A percentile compares a stretch with the other conserved stretches of the same genome.
phyloP scores from a whole-genome alignment of 2,113 vertebrate species.

The Panthera uncia region DNA sequence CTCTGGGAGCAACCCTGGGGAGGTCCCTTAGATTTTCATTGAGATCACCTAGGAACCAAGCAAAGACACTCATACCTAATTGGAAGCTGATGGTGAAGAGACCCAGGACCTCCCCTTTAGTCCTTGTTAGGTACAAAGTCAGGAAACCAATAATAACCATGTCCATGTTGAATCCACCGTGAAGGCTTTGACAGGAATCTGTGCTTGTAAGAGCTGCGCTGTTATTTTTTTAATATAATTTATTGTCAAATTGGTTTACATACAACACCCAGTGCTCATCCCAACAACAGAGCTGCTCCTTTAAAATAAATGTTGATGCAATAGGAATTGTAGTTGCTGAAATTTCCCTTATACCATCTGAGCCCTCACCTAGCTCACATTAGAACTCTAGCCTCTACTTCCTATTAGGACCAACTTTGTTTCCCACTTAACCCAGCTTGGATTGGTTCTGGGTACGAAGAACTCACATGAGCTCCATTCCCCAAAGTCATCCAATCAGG shows the following conservation, averaged over 20 bases:
- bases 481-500: not conserved
- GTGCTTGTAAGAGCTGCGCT: not conserved
- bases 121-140: slow-evolving; percentile 16
- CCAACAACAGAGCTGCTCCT: not conserved
- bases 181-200: slow-evolving; percentile 19
- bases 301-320: not conserved
- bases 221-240: not conserved
- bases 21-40: slow-evolving; percentile 54
- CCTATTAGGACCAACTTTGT: not conserved
- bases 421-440: not conserved
- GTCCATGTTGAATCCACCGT: not conserved
- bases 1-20: slow-evolving; percentile 40
- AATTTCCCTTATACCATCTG: not conserved
- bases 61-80: slow-evolving; percentile 55
- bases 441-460: not conserved
- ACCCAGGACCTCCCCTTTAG: not conserved
- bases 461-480: not conserved
- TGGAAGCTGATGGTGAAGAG: not conserved
- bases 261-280: too few species aligned
- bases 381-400: not conserved
- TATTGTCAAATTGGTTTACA: too few species aligned
- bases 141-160: not conserved
- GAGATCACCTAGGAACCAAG: slow-evolving; percentile 67
- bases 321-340: not conserved
- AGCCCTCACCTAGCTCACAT: not conserved